Evolutionary conservation across 2,888 invertebrate genomes (phyloP).

Genomic region (Galerucella calmariensis): DNA sequence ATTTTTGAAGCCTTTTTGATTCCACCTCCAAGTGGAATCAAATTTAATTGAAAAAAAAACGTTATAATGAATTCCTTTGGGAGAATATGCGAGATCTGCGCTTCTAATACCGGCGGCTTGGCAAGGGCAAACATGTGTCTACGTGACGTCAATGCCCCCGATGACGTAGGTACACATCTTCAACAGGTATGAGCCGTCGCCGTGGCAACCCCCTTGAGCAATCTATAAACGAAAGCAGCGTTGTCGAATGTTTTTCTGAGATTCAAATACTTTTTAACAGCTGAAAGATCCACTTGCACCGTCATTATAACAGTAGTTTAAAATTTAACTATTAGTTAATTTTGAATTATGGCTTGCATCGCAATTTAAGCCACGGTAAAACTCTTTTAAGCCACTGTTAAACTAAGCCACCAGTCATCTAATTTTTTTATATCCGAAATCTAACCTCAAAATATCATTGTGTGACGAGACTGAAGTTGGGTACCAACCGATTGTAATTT

Average conservation of each 20-base stretch:
- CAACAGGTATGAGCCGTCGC: conserved; percentile 49
- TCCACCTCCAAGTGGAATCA: neutral
- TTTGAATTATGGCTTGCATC: no score
- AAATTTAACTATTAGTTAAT: no score
- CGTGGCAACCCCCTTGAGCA: conserved; percentile 45
- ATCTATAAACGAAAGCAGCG: conserved; percentile 29
- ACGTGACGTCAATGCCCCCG: conserved; percentile 43
- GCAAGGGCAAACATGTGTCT: conserved; percentile 40
- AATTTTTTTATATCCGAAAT: no score
- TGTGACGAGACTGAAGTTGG: no score
- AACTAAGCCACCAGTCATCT: no score
- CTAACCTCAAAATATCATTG: no score
- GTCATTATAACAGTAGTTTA: no score
- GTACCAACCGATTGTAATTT: no score
- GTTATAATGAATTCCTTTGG: neutral
- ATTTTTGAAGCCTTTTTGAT: neutral
- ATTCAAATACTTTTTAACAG: neutral
- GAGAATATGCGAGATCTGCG: conserved; percentile 9
- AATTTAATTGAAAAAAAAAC: neutral
- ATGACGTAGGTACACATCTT: conserved; percentile 48
- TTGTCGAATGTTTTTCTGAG: neutral
- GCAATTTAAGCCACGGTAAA: no score
- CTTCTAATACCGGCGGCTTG: conserved; percentile 17
- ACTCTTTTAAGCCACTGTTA: no score
- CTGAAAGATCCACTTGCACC: no score